Evolutionary conservation across 2,797 vertebrate species (phyloP).

Genomic region (Labroides dimidiatus): DNA sequence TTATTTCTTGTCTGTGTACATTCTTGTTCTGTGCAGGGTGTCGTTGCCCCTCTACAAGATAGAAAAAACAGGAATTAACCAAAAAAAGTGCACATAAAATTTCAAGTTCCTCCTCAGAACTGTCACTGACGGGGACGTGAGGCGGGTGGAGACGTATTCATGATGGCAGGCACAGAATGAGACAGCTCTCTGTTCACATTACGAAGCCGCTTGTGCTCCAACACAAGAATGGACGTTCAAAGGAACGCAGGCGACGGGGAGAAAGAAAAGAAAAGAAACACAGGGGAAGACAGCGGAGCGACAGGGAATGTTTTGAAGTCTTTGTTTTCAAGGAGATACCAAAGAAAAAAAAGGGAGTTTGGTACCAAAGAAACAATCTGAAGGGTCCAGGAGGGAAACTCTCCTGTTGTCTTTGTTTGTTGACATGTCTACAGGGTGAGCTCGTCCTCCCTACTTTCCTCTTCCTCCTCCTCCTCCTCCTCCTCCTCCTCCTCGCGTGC

Average conservation of each 20-base stretch:
- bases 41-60: conserved; percentile 59
- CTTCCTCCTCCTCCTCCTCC: conserved; percentile 26
- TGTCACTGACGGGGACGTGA: conserved; percentile 77
- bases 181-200: conserved; percentile 74
- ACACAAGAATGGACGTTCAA: conserved; percentile 64
- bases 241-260: conserved; percentile 48
- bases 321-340: conserved; percentile 43
- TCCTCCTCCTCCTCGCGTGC: conserved; percentile 39
- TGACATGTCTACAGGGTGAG: conserved; percentile 49
- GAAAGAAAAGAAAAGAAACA: conserved; percentile 23
- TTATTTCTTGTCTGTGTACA: conserved; percentile 82
- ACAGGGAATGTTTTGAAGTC: conserved; percentile 65
- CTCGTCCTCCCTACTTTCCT: conserved; percentile 52
- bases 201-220: conserved; percentile 77
- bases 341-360: conserved; percentile 73
- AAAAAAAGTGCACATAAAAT: conserved; percentile 78
- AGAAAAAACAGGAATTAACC: conserved; percentile 23
- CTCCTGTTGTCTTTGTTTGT: conserved; percentile 56
- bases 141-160: conserved; percentile 70
- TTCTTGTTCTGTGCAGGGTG: conserved; percentile 81
- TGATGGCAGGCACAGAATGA: conserved; percentile 86
- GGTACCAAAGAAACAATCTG: conserved; percentile 54
- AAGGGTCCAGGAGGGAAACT: conserved; percentile 70
- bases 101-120: conserved; percentile 71
- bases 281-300: conserved; percentile 77